Evolutionary conservation across 2,113 vertebrate species (phyloP), one percentile per base, ranked within the genome.

Genomic region (Salvelinus sp.): DNA sequence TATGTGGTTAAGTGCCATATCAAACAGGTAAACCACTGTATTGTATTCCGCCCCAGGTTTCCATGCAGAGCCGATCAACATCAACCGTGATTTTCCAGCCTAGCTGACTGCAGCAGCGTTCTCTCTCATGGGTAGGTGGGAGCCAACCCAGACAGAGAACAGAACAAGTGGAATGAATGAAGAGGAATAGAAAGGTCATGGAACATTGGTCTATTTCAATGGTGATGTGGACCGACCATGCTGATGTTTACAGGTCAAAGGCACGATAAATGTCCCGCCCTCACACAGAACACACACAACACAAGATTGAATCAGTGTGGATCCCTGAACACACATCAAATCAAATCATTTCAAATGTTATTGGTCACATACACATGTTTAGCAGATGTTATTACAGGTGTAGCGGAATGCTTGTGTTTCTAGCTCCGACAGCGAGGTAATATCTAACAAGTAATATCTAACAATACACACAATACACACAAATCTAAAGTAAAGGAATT

Each of bases 231-330:
- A 74, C 0, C 6, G 6, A 70, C 25, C 33, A 16, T 58, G 38
- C 76, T 58, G 65, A 75, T 87, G 76, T 87, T 87, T 79, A 82
- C 81, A 83, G 86, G 82, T 81, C 77, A 86, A 80, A 80, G 76
- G 82, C 65, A 6, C 69, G 71, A 69, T 80, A 65, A 64, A 70
- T 69, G 74, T 57, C 20, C 70, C 74, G 74, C 83, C 76, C 70
- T 7, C 38, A 70, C 76, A 23, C 69, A 75, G 20, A 74, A 76
- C 27, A 27, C 62, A 69, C 44, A 20, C 47, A 58, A 58, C 74
- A 83, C 75, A 77, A 76, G 54, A 64, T 70, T 14, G 57, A 74
- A 74, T 62, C 9, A 10, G 12, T 73, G 14, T 81, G 78, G 30
- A 30, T 2, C 54, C 12, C 20, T 18, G 16, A 54, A 54, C 50